Percentiles rank a stretch among this genome's conserved stretches.
Evolutionary conservation across 2,113 vertebrate species (phyloP).

Genomic region (Semnopithecus entellus): DNA sequence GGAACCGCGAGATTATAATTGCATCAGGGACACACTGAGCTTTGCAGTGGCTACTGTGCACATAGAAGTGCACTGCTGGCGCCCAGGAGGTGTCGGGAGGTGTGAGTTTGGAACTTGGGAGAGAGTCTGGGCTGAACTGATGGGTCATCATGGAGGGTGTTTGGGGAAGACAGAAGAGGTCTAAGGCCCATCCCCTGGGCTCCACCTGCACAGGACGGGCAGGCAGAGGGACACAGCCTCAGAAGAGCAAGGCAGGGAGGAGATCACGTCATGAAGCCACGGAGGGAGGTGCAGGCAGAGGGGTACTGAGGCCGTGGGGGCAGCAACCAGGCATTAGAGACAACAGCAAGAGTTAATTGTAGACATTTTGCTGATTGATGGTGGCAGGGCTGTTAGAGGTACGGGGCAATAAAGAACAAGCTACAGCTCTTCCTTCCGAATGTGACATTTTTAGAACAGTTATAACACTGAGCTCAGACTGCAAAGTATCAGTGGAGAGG

Average conservation of each 20-base stretch:
- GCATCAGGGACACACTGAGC: accelerated
- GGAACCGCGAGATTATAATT: neutral
- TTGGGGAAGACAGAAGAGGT: accelerated
- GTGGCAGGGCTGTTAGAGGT: neutral
- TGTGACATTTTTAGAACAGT: conserved; percentile 27
- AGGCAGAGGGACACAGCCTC: neutral
- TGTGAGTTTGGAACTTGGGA: too few species aligned
- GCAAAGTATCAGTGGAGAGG: neutral
- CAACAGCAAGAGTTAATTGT: neutral
- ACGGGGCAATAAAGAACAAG: neutral
- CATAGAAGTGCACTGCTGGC: accelerated
- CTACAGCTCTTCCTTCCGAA: neutral
- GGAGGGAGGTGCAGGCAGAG: neutral
- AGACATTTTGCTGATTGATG: neutral
- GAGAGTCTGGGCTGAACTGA: accelerated
- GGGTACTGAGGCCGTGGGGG: accelerated
- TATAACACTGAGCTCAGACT: neutral
- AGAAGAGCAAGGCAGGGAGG: too few species aligned
- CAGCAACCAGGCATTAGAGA: neutral
- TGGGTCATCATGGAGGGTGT: neutral
- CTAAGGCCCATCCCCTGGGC: accelerated
- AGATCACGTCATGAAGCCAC: accelerated
- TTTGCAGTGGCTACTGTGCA: neutral
- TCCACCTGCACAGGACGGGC: accelerated
- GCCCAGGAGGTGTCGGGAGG: neutral